phyloP scores from a whole-genome alignment of 1,140 invertebrate species.

The Drosophila sproati region DNA sequence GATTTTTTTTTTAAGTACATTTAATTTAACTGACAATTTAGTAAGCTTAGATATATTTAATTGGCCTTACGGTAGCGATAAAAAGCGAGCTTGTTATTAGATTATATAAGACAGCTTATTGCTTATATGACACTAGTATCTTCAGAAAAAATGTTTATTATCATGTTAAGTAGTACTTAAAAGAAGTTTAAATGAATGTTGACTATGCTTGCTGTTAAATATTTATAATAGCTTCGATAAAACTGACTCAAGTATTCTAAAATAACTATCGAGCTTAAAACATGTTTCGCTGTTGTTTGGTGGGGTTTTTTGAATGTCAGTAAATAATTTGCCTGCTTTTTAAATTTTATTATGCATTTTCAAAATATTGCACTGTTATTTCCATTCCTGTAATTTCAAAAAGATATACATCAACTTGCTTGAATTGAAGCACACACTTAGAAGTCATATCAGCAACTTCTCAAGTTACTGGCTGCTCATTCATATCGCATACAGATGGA shows the following conservation, averaged over 20 bases:
- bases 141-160: too few species aligned
- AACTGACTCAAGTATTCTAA: too few species aligned
- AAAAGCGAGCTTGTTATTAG: background rate
- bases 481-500: conserved; percentile 10
- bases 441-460: background rate
- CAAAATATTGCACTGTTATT: background rate
- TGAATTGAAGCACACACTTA: background rate
- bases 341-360: background rate
- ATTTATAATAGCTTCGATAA: too few species aligned
- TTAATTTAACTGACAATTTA: conserved; percentile 50
- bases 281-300: too few species aligned
- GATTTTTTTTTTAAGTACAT: conserved; percentile 51
- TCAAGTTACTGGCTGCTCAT: background rate
- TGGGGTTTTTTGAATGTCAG: too few species aligned
- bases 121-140: background rate
- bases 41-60: conserved; percentile 1
- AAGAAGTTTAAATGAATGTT: too few species aligned
- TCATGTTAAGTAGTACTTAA: too few species aligned
- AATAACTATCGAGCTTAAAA: too few species aligned
- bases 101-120: background rate
- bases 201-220: too few species aligned
- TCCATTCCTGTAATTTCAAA: background rate
- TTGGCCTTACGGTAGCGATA: background rate
- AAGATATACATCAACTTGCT: conserved; percentile 14
- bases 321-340: too few species aligned